phyloP scores from a whole-genome alignment of 2,888 invertebrate species.

The Chesias legatella region DNA sequence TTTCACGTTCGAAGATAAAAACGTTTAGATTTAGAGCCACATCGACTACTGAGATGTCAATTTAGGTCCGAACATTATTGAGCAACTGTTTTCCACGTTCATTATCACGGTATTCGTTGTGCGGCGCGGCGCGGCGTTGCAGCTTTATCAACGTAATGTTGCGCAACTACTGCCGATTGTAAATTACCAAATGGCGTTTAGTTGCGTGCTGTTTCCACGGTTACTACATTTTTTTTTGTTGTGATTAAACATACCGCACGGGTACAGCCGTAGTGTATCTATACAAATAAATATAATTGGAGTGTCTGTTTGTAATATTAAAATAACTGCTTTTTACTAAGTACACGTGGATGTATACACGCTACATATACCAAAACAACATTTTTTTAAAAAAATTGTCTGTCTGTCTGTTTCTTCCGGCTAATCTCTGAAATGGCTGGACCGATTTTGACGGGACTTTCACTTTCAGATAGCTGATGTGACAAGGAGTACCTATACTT shows the following conservation, averaged over 20 bases:
- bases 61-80: conserved; percentile 22
- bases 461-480: too few species aligned
- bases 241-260: conserved; percentile 33
- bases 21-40: conserved; percentile 9
- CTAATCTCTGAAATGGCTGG: too few species aligned
- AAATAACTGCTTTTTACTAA: too few species aligned
- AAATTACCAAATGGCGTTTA: conserved; percentile 25
- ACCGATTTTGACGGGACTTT: too few species aligned
- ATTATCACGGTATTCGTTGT: conserved; percentile 18
- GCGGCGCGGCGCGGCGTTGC: conserved; percentile 14
- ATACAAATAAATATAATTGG: too few species aligned
- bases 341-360: too few species aligned
- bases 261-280: too few species aligned
- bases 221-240: conserved; percentile 28
- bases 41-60: conserved; percentile 10
- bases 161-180: conserved; percentile 26
- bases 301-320: too few species aligned
- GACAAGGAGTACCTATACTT: too few species aligned
- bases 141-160: conserved; percentile 26
- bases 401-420: too few species aligned
- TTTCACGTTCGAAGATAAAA: conserved; percentile 2
- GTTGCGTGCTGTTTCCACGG: conserved; percentile 26
- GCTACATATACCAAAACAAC: too few species aligned
- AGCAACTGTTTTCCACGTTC: conserved; percentile 18
- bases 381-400: too few species aligned